Conservation (phyloP, 2,888 invertebrate genomes). For the Cantharis rustica region DNA sequence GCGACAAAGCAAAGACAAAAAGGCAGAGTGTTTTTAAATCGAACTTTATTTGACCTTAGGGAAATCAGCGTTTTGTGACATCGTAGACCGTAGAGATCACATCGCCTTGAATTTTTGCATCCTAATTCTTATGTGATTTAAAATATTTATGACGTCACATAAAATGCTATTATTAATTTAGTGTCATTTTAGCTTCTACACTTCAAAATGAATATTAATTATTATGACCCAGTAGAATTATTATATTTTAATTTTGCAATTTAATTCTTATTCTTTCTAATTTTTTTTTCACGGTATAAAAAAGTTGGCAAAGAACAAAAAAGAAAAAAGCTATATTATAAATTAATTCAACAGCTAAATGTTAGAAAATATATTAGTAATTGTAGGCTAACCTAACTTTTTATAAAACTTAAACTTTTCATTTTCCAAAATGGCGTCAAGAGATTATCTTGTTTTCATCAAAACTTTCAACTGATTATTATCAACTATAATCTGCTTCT, state of each 20-base stretch:
- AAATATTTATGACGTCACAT: conserved; percentile 48
- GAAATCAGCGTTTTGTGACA: conserved; percentile 53
- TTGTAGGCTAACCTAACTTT: too few relatives aligned
- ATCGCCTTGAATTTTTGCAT: conserved; percentile 40
- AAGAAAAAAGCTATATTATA: too few relatives aligned
- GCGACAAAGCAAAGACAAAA: conserved; percentile 45
- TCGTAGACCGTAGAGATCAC: conserved; percentile 42
- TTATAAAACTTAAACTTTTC: not conserved
- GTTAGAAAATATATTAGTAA: too few relatives aligned
- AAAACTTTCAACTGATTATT: not conserved
- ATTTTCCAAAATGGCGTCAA: not conserved
- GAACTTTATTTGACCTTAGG: conserved; percentile 56
- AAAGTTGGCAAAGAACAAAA: too few relatives aligned
- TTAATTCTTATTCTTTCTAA: not conserved
- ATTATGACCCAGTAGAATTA: not conserved
- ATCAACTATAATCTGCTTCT: too few relatives aligned
- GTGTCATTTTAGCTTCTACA: not conserved
- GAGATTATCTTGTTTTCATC: not conserved
- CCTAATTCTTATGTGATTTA: conserved; percentile 48
- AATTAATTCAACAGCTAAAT: too few relatives aligned
- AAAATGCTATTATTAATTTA: not conserved
- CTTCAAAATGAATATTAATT: not conserved
- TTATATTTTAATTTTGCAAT: not conserved
- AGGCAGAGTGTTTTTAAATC: conserved; percentile 56
- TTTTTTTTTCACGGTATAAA: not conserved